A percentile compares a stretch with the other conserved stretches of the same genome.
phyloP scores from a whole-genome alignment of 2,113 vertebrate species.

The Pao palembangensis region DNA sequence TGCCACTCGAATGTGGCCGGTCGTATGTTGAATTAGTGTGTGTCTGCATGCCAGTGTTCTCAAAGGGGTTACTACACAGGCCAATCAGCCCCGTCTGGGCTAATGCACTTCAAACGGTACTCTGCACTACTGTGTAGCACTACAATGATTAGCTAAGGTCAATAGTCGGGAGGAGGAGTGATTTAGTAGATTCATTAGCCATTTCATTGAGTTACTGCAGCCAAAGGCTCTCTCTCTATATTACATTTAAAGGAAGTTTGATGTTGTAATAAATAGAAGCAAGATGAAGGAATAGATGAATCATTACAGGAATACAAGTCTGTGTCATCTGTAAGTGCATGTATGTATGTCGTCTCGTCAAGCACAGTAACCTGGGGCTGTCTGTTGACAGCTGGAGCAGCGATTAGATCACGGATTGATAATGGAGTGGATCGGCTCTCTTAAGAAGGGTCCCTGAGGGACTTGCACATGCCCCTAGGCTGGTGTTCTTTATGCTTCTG shows the following conservation, averaged over 20 bases:
- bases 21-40: conserved; percentile 15
- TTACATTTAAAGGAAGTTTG: background rate
- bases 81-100: conserved; percentile 49
- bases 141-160: conserved; percentile 69
- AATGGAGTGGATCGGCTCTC: conserved; percentile 67
- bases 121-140: conserved; percentile 46
- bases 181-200: conserved; percentile 35
- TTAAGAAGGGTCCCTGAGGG: conserved; percentile 62
- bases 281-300: background rate
- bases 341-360: background rate
- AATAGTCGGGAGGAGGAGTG: conserved; percentile 40
- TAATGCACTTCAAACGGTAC: conserved; percentile 61
- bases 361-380: conserved; percentile 19
- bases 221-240: conserved; percentile 10
- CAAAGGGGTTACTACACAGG: conserved; percentile 26
- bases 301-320: background rate
- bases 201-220: conserved; percentile 30
- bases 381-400: conserved; percentile 75
- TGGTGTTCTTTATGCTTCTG: background rate
- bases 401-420: conserved; percentile 66
- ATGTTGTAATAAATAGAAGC: background rate
- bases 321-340: conserved; percentile 1
- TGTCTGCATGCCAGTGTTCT: conserved; percentile 17
- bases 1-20: conserved; percentile 28
- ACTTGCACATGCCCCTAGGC: conserved; percentile 32